phyloP scores from a whole-genome alignment of 2,797 vertebrate species.

The Syngnathus rostellatus region DNA sequence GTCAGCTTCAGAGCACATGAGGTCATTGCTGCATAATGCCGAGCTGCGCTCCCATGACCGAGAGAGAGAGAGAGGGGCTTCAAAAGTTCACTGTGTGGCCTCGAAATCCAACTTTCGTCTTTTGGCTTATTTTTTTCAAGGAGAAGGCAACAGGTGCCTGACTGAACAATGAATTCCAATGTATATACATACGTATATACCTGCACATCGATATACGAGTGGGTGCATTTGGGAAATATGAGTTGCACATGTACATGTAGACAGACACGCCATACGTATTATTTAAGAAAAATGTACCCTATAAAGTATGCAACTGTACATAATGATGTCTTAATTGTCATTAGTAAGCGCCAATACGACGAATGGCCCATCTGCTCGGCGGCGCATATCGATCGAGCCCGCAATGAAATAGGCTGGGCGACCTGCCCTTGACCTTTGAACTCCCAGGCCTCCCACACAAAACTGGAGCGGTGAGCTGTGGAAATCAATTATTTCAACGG shows the following conservation, averaged over 20 bases:
- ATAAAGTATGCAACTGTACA: background rate
- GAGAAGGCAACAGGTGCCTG: constrained; percentile 26
- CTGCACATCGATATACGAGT: background rate
- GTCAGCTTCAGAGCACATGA: constrained; percentile 33
- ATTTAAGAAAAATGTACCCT: background rate
- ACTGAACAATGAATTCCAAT: constrained; percentile 19
- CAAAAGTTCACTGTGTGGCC: constrained; percentile 47
- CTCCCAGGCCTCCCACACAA: constrained; percentile 15
- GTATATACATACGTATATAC: too few relatives aligned
- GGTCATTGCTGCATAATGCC: constrained; percentile 33
- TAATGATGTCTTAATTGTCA: constrained; percentile 18
- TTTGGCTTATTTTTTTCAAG: constrained; percentile 6
- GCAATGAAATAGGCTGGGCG: constrained; percentile 30
- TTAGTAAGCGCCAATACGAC: constrained; percentile 14
- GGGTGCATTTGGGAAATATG: background rate
- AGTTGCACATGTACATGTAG: background rate
- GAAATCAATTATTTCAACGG: constrained; percentile 44
- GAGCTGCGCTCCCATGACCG: constrained; percentile 45
- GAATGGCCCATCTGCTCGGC: constrained; percentile 24
- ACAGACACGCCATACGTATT: background rate
- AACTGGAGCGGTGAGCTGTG: constrained; percentile 21
- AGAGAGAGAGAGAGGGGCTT: constrained; percentile 34
- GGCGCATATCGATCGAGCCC: constrained; percentile 39
- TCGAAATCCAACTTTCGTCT: constrained; percentile 22
- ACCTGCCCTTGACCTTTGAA: constrained; percentile 37